phyloP scores from a whole-genome alignment of 2,797 vertebrate genomes.

The Squalus acanthias region DNA sequence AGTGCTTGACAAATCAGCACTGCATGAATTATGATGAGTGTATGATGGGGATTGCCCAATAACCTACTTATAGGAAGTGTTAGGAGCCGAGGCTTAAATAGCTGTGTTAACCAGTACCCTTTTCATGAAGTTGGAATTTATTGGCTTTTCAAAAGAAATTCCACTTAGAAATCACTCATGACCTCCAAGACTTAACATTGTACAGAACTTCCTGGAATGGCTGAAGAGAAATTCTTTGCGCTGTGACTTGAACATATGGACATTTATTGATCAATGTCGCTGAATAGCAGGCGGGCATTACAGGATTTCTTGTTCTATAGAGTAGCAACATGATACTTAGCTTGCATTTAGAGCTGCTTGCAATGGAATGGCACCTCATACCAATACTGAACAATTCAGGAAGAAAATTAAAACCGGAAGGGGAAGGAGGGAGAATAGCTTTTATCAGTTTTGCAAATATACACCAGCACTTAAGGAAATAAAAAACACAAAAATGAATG shows the following conservation, averaged over 20 bases:
- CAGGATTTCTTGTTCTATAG: not conserved
- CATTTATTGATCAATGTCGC: not conserved
- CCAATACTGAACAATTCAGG: not conserved
- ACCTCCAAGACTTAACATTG: not conserved
- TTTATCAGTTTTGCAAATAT: conserved; percentile 17
- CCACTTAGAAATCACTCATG: not conserved
- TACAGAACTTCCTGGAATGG: not conserved
- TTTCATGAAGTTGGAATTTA: not conserved
- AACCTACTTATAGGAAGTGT: not conserved
- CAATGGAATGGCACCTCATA: not conserved
- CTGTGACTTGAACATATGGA: not conserved
- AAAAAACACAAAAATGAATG: not conserved
- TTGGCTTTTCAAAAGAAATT: not conserved
- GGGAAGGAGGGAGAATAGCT: not conserved
- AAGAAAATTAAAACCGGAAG: not conserved
- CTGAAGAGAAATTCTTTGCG: not conserved
- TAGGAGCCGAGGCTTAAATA: not conserved
- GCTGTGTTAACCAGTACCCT: not conserved
- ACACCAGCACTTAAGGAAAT: not conserved
- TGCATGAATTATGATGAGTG: not conserved
- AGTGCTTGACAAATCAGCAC: not conserved
- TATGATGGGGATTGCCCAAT: not conserved
- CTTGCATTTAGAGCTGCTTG: not conserved
- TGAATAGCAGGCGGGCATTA: not conserved
- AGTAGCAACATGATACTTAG: not conserved